A percentile compares a stretch with the other conserved stretches of the same genome.
Evolutionary conservation across 2,888 invertebrate species (phyloP).

Genomic region (Alcis repandata): DNA sequence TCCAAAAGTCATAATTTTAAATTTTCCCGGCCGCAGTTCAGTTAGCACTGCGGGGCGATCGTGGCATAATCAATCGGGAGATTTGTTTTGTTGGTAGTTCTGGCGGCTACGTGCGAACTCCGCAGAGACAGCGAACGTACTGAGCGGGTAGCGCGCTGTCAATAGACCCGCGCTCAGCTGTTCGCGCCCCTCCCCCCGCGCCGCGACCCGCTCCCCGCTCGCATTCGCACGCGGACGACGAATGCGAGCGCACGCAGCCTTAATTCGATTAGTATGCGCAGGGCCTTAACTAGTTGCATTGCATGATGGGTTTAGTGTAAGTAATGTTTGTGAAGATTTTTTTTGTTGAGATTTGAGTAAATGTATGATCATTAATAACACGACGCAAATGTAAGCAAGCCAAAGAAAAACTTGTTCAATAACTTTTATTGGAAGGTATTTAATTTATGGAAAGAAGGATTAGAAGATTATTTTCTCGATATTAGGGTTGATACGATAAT

Average conservation of each 20-base stretch:
- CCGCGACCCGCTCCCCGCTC: constrained; percentile 66
- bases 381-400: no score
- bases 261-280: constrained; percentile 16
- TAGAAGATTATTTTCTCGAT: no score
- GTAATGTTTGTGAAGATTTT: not conserved
- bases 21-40: constrained; percentile 79
- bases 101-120: constrained; percentile 81
- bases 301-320: not conserved
- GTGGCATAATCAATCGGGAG: constrained; percentile 76
- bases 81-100: constrained; percentile 56
- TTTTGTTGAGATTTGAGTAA: not conserved
- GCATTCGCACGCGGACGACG: constrained; percentile 58
- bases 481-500: no score
- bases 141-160: constrained; percentile 77
- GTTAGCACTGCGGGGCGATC: constrained; percentile 80
- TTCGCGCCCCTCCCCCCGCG: constrained; percentile 79
- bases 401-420: no score
- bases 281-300: constrained; percentile 28
- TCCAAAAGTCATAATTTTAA: constrained; percentile 86
- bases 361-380: no score
- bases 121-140: constrained; percentile 84
- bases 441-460: no score
- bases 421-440: no score
- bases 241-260: constrained; percentile 50
- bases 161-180: constrained; percentile 88